Evolutionary conservation across 1,140 invertebrate genomes (phyloP), one percentile per base, ranked within the genome.

Genomic region (Atta cephalotes): DNA sequence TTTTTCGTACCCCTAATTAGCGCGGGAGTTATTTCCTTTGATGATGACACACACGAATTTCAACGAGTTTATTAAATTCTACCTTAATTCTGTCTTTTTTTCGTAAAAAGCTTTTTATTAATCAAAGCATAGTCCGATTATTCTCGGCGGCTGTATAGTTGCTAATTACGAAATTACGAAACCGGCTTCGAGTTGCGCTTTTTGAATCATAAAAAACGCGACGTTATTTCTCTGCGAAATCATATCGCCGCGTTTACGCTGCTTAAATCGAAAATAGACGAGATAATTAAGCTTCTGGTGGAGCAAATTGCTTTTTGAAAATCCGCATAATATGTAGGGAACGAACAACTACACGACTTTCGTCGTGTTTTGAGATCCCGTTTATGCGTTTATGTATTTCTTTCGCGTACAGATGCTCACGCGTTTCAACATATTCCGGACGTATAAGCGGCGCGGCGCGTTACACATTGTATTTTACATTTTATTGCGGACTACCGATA

Each of bases 101-200:
- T 45, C 31, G 21, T 31, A 9, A 53, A 56, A 53, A 31, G 66
- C 66, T 70, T 70, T 49, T 70, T 49, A 39, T 70, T 81, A 70
- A 70, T 81, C 78, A 70, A 68, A 70, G 66, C 78, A 31, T 31
- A 70, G 63, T 39, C 62, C n/a, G n/a, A 35, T 80, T 80, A 70
- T 70, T 70, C 49, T 35, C 39, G 21, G 31, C 78, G n/a, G 21
- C 45, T 18, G 3, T 51, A 79, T 31, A 5, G 63, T 14, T 18
- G 35, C n/a, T n/a, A 16, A 35, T 80, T 45, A 53, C 49, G 18
- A 70, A 68, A 53, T 80, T 45, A 53, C 49, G 18, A 70, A 68
- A 53, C 45, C 7, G 16, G 21, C n/a, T 21, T 68, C n/a, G 21
- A 9, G 21, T 62, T 18, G 28, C 63, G 49, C 39, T 45, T 53